phyloP scores from a whole-genome alignment of 2,113 vertebrate genomes.

The Eulemur rufifrons region DNA sequence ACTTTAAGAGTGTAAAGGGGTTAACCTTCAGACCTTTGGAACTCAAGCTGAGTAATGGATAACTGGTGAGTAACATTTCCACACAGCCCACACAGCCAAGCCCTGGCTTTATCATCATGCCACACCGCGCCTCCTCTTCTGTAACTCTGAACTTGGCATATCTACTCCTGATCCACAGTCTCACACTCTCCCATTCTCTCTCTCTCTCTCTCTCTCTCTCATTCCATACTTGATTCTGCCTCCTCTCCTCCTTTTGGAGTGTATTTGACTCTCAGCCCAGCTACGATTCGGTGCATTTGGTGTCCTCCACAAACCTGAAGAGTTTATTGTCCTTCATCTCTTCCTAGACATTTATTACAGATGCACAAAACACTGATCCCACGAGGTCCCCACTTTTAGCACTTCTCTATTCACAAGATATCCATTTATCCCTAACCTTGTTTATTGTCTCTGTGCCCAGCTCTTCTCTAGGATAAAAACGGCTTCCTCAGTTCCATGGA shows the following conservation, averaged over 20 bases:
- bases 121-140: not conserved
- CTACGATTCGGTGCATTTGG: not conserved
- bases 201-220: not conserved
- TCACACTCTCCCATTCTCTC: not conserved
- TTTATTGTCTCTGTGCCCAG: not conserved
- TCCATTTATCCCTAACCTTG: constrained; percentile 5
- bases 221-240: not conserved
- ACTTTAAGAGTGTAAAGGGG: not conserved
- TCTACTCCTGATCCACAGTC: not conserved
- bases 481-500: constrained; percentile 10
- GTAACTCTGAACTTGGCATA: not conserved
- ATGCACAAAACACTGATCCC: not conserved
- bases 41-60: not conserved
- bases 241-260: not conserved
- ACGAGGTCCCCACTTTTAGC: not conserved
- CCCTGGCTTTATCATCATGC: not conserved
- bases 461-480: constrained; percentile 23
- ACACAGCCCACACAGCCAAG: not conserved
- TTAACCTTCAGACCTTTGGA: not conserved
- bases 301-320: not conserved
- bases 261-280: not conserved
- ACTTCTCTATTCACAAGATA: not conserved
- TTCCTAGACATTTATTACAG: not conserved
- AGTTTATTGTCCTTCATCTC: not conserved
- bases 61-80: not conserved